Percentiles rank a stretch among this genome's conserved stretches.
phyloP scores from a whole-genome alignment of 2,113 vertebrate species.

The Ageneiosus marmoratus region DNA sequence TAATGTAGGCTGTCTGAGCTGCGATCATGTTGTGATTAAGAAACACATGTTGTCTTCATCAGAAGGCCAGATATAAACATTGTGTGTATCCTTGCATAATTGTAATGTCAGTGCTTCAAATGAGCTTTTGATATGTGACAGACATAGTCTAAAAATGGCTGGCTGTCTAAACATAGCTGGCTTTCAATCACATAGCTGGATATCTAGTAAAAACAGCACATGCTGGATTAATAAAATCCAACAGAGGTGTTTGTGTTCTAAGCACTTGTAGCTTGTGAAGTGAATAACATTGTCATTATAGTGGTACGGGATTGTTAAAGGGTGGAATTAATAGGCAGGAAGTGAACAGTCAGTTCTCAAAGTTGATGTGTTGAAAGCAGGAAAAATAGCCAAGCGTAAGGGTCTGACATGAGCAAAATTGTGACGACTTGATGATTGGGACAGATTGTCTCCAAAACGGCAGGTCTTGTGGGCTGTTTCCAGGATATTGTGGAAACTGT shows the following conservation, averaged over 20 bases:
- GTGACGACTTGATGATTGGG: too few relatives aligned
- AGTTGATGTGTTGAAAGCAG: too few relatives aligned
- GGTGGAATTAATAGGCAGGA: too few relatives aligned
- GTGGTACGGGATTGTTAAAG: too few relatives aligned
- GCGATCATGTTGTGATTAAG: constrained; percentile 52
- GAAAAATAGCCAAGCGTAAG: too few relatives aligned
- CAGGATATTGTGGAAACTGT: too few relatives aligned
- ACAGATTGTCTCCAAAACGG: too few relatives aligned
- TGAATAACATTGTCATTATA: too few relatives aligned
- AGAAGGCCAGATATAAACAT: constrained; percentile 37
- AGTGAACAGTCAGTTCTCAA: too few relatives aligned
- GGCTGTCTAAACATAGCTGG: neutral
- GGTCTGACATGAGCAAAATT: too few relatives aligned
- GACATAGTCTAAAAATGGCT: neutral
- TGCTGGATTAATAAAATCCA: neutral
- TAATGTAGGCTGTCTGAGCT: constrained; percentile 43
- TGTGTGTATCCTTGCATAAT: constrained; percentile 30
- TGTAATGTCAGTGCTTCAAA: constrained; percentile 35
- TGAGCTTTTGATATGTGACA: constrained; percentile 32
- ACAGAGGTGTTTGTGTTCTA: neutral
- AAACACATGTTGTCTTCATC: constrained; percentile 51
- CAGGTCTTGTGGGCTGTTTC: too few relatives aligned
- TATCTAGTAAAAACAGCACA: neutral
- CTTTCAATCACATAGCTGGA: neutral
- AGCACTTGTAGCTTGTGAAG: too few relatives aligned